Conservation (phyloP, 1,140 invertebrate species). For the Drosophila novamexicana region DNA sequence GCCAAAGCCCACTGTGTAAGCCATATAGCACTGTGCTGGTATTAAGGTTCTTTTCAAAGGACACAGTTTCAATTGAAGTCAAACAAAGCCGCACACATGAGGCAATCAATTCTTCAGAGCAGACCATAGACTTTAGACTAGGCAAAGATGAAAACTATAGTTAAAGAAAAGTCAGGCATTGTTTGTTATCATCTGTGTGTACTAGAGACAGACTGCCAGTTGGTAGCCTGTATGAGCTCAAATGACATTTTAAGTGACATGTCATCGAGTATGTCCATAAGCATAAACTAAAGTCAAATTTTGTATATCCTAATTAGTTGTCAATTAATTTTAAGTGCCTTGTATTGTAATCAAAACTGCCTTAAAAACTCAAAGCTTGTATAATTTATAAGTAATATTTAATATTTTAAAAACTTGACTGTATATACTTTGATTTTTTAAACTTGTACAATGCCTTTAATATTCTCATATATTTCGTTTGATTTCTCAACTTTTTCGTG, state of each 20-base stretch:
- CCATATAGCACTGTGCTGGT: background rate
- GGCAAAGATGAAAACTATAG: background rate
- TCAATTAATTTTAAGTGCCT: too few species aligned
- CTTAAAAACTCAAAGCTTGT: too few species aligned
- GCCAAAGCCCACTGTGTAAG: slow-evolving; percentile 13
- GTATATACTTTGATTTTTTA: too few species aligned
- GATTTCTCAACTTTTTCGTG: background rate
- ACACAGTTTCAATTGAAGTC: slow-evolving; percentile 24
- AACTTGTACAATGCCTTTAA: too few species aligned
- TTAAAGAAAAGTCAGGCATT: background rate
- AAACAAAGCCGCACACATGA: slow-evolving; percentile 11
- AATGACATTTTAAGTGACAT: too few species aligned
- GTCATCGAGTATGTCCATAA: too few species aligned
- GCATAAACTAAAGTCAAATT: too few species aligned
- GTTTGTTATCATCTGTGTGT: background rate
- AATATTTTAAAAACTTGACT: too few species aligned
- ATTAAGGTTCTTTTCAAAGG: slow-evolving; percentile 27
- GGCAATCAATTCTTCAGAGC: background rate
- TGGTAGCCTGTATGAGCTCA: background rate
- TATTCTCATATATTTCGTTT: background rate
- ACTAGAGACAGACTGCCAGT: background rate
- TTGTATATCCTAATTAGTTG: too few species aligned
- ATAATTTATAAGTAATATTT: too few species aligned
- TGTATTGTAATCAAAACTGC: too few species aligned
- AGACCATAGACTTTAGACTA: background rate